These are phyloP conservation scores for Matsumurasca onukii DNA, from an alignment of 1,140 invertebrate genomes.

Conservation along the genomic window DNA sequence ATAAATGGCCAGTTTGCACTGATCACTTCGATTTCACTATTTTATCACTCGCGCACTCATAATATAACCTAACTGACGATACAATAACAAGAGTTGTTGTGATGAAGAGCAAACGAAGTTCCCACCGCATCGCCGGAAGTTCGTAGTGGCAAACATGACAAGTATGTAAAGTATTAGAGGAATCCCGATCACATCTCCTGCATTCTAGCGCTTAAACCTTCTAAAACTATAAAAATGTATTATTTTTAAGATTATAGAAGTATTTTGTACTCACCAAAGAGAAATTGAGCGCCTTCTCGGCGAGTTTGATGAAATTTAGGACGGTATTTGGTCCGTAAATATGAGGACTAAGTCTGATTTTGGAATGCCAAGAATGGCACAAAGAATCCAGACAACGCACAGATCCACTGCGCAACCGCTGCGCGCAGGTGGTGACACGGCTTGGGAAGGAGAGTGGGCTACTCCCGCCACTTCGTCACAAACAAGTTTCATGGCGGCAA, in stretches of 20 bases:
- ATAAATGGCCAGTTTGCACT: neutral
- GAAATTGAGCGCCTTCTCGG: slow-evolving; percentile 58
- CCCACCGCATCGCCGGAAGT: slow-evolving; percentile 52
- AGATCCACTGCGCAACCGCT: slow-evolving; percentile 66
- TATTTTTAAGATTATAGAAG: slow-evolving; percentile 38
- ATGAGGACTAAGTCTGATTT: slow-evolving; percentile 78
- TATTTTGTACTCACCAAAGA: slow-evolving; percentile 63
- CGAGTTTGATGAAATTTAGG: slow-evolving; percentile 56
- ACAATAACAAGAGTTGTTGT: slow-evolving; percentile 20
- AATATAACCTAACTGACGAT: slow-evolving; percentile 27
- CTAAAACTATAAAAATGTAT: slow-evolving; percentile 34
- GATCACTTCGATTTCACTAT: neutral
- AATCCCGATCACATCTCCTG: slow-evolving; percentile 70
- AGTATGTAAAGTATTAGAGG: slow-evolving; percentile 79
- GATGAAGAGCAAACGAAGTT: slow-evolving; percentile 29
- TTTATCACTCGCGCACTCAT: slow-evolving; percentile 25
- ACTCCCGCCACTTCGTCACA: slow-evolving; percentile 25
- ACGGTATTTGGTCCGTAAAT: slow-evolving; percentile 71
- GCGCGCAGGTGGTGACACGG: slow-evolving; percentile 25
- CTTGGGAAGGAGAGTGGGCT: slow-evolving; percentile 12
- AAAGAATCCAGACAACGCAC: slow-evolving; percentile 93
- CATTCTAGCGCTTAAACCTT: slow-evolving; percentile 58
- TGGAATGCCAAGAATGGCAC: slow-evolving; percentile 93
- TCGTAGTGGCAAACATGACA: slow-evolving; percentile 64
- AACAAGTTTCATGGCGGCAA: slow-evolving; percentile 25